These are phyloP conservation scores for Parapsyche elsis DNA, from an alignment of 1,140 invertebrate species.

Conservation along the genomic window DNA sequence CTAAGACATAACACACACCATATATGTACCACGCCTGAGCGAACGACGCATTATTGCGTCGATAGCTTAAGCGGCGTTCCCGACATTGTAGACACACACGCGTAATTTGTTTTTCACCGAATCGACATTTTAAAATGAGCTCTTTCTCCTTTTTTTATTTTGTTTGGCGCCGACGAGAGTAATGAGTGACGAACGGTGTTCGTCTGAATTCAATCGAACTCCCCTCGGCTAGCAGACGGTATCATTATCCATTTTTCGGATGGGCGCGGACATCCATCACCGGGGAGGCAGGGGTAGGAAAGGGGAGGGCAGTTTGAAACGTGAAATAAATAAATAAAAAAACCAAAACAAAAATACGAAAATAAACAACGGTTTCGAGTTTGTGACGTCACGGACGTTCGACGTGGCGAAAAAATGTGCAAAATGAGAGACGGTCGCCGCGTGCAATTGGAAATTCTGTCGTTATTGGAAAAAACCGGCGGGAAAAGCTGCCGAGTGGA, in stretches of 20 bases:
- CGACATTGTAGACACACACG: not conserved
- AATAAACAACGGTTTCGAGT: conserved; percentile 16
- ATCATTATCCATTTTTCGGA: conserved; percentile 19
- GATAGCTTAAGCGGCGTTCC: too few species aligned
- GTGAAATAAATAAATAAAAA: conserved; percentile 6
- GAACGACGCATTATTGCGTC: too few species aligned
- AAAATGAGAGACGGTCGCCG: conserved; percentile 4
- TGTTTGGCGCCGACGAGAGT: not conserved
- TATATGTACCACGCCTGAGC: too few species aligned
- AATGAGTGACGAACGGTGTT: not conserved
- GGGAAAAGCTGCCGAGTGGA: conserved; percentile 14
- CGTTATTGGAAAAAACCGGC: conserved; percentile 41
- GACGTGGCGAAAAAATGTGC: conserved; percentile 25
- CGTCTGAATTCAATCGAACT: conserved; percentile 17
- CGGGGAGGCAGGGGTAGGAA: not conserved
- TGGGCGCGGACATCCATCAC: conserved; percentile 10
- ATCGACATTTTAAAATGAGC: not conserved
- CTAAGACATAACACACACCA: too few species aligned
- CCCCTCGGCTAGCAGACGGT: not conserved
- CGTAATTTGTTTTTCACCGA: not conserved
- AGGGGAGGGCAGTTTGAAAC: not conserved
- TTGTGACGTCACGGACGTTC: conserved; percentile 20
- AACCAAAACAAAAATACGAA: not conserved
- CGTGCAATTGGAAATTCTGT: conserved; percentile 35
- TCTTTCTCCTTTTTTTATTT: not conserved